Evolutionary conservation across 1,140 invertebrate genomes (phyloP).

Genomic region (Dendrolimus punctatus): DNA sequence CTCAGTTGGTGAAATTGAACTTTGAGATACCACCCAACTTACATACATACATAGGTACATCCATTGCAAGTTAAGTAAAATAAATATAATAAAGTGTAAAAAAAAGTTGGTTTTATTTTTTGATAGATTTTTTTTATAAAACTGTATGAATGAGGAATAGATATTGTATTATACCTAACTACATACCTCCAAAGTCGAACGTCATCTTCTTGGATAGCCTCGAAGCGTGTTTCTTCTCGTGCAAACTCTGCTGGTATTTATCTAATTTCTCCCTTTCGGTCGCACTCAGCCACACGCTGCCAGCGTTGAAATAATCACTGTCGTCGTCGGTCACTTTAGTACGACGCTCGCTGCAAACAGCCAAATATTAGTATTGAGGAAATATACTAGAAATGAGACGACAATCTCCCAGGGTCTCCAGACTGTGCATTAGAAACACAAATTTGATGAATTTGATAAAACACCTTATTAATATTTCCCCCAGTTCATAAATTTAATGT

Average conservation of each 20-base stretch:
- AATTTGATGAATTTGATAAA: too few species aligned
- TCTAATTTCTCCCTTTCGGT: constrained; percentile 79
- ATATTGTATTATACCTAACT: background rate
- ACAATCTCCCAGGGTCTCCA: too few species aligned
- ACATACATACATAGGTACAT: too few species aligned
- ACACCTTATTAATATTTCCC: too few species aligned
- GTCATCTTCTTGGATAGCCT: constrained; percentile 79
- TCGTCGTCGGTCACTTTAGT: constrained; percentile 97
- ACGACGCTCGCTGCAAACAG: constrained; percentile 77
- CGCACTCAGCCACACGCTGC: constrained; percentile 86
- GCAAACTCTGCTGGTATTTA: constrained; percentile 80
- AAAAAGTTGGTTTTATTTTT: background rate
- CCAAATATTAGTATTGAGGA: background rate
- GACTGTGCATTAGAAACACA: too few species aligned
- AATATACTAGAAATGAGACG: too few species aligned
- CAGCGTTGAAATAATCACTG: constrained; percentile 91
- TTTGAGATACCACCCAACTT: too few species aligned
- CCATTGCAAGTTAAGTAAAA: too few species aligned
- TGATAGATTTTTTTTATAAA: background rate
- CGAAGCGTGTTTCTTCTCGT: constrained; percentile 80
- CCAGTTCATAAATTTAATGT: too few species aligned
- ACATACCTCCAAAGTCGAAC: constrained; percentile 86
- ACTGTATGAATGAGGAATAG: constrained; percentile 1
- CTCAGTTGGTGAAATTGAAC: too few species aligned
- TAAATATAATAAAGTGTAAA: too few species aligned